Conservation (phyloP, 35 echinoderm and acorn worm genomes). For the Holothuria glaberrima region DNA sequence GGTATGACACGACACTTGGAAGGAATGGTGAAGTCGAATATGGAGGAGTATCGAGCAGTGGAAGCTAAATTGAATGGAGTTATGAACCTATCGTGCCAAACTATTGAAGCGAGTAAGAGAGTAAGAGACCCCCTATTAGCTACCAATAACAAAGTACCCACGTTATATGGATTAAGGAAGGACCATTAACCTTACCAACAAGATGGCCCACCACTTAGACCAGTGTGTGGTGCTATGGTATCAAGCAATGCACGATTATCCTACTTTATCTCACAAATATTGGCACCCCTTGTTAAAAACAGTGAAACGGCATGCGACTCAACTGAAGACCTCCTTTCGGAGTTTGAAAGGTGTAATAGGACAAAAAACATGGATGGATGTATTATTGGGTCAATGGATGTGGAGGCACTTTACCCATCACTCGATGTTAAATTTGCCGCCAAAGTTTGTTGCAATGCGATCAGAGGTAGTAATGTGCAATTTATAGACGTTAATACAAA, state of each 20-base stretch:
- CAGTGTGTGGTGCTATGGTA: constrained; percentile 32
- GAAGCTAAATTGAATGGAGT: background rate
- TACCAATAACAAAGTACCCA: constrained; percentile 30
- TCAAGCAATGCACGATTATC: constrained; percentile 27
- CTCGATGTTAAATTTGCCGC: constrained; percentile 11
- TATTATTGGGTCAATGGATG: constrained; percentile 11
- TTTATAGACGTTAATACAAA: background rate
- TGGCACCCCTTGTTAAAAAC: constrained; percentile 6
- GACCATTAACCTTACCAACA: constrained; percentile 23
- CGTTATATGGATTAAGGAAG: constrained; percentile 48
- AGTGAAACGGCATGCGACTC: constrained; percentile 3
- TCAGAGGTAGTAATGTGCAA: background rate
- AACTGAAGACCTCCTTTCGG: constrained; percentile 17
- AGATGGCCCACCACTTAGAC: constrained; percentile 8
- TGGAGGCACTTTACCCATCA: constrained; percentile 25
- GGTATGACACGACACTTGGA: background rate
- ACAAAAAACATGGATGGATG: background rate
- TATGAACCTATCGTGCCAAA: background rate
- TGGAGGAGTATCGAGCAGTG: constrained; percentile 6
- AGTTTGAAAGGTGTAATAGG: constrained; percentile 1
- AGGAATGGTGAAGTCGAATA: background rate
- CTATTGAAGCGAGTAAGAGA: background rate
- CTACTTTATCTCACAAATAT: constrained; percentile 10
- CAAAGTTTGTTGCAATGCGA: background rate
- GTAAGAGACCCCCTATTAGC: background rate